Evolutionary conservation across 2,888 invertebrate species (phyloP).

Genomic region (Dilophus febrilis): DNA sequence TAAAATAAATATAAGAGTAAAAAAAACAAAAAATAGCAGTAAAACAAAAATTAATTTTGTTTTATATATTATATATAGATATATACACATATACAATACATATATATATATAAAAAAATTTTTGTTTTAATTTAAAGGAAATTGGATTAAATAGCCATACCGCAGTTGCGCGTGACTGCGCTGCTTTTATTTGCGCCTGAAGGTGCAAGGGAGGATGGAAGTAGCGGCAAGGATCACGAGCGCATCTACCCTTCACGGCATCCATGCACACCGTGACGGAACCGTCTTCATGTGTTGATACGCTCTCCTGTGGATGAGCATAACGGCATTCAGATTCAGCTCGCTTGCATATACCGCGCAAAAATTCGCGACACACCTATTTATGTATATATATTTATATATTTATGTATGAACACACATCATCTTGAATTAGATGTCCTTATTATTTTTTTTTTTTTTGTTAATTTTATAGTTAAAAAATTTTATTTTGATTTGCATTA

Average conservation of each 20-base stretch:
- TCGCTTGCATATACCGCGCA: slow-evolving; percentile 96
- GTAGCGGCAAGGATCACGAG: slow-evolving; percentile 99
- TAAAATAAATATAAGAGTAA: no score
- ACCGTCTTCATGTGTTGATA: slow-evolving; percentile 94
- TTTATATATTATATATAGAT: no score
- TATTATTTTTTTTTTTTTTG: slow-evolving; percentile 9
- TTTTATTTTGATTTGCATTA: slow-evolving; percentile 1
- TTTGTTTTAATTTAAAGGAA: neutral
- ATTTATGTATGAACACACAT: slow-evolving; percentile 3
- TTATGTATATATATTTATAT: slow-evolving; percentile 17
- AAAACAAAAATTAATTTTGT: no score
- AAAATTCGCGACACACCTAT: slow-evolving; percentile 96
- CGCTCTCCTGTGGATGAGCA: slow-evolving; percentile 96
- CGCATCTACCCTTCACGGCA: slow-evolving; percentile 97
- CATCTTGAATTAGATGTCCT: slow-evolving; percentile 3
- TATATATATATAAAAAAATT: neutral
- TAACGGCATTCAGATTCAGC: slow-evolving; percentile 96
- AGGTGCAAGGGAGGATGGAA: slow-evolving; percentile 99
- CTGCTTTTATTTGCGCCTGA: slow-evolving; percentile 96
- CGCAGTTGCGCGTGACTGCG: slow-evolving; percentile 85
- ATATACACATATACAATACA: no score
- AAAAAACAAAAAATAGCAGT: no score
- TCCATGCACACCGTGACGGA: slow-evolving; percentile 99
- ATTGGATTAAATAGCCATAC: slow-evolving; percentile 37
- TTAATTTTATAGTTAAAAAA: slow-evolving; percentile 2